Evolutionary conservation across 2,113 vertebrate species (phyloP).

Genomic region (Phodopus roborovskii): DNA sequence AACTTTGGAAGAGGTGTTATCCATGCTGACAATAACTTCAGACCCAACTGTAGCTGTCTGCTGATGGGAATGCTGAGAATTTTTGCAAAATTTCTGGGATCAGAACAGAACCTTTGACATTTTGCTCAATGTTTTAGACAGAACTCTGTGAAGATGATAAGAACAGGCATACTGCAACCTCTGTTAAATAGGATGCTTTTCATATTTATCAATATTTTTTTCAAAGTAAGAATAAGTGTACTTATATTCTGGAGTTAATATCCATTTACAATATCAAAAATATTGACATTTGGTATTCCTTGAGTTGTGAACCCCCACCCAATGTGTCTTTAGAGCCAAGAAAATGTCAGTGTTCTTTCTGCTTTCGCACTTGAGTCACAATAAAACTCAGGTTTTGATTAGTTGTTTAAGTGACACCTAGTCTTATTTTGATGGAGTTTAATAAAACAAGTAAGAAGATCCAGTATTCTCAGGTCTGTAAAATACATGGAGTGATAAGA

Average conservation of each 20-base stretch:
- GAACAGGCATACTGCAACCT: background rate
- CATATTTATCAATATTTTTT: constrained; percentile 21
- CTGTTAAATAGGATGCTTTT: background rate
- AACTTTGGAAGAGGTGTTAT: constrained; percentile 16
- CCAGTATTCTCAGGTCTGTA: constrained; percentile 69
- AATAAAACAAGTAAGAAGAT: constrained; percentile 80
- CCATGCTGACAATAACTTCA: background rate
- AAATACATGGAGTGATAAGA: constrained; percentile 71
- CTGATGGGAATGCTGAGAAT: constrained; percentile 8
- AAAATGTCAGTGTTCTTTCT: constrained; percentile 78
- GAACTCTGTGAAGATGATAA: background rate
- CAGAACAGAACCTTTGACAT: constrained; percentile 24
- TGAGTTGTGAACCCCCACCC: background rate
- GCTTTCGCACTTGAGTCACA: constrained; percentile 59
- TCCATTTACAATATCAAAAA: background rate
- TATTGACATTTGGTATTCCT: constrained; percentile 65
- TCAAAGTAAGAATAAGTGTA: constrained; percentile 42
- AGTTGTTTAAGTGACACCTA: constrained; percentile 78
- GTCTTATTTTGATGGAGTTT: constrained; percentile 78
- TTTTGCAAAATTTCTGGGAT: constrained; percentile 21
- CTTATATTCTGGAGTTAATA: constrained; percentile 54
- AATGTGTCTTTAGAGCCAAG: constrained; percentile 74
- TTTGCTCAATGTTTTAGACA: background rate
- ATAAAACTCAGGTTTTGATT: constrained; percentile 72
- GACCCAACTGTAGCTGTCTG: background rate